Evolutionary conservation across 2,797 vertebrate species (phyloP), one percentile per base, ranked within the genome.

Genomic region (Rhinoraja longicauda): DNA sequence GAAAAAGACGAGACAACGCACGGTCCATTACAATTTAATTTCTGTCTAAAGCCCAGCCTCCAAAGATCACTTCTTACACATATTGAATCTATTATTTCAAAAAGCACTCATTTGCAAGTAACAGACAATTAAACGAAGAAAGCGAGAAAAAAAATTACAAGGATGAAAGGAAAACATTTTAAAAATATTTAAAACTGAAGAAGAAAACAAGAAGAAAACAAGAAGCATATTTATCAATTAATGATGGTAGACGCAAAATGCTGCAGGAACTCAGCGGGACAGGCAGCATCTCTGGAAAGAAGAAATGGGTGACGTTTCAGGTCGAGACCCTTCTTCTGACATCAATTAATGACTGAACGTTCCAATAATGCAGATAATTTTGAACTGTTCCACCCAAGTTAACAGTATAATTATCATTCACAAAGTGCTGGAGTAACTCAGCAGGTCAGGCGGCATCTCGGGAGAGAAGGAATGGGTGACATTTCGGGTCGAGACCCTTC

Each of bases 311-410:
- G 45, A 53, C 4, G 45, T 53, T 53, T 53, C 4, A 45, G 45
- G 4, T 53, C 45, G 45, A 53, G 45, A 53, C 2, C 45, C 4
- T 53, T 53, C 45, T 53, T 53, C 45, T 5, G 4, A 53, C 4
- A 86, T 32, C n/a, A 86, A 86, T 70, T 70, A 86, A 86, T 62
- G 57, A 86, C 57, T 13, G 53, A 32, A 86, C 82, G 62, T 62
- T 86, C 26, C 7, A 62, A 86, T 86, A 86, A 86, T 64, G 6
- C 82, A 64, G 0, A 29, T 32, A 86, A 19, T n/a, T 19, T 86
- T 17, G 13, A 9, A 64, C 64, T 64, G n/a, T 15, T 86, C 29
- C 26, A n/a, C n/a, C 17, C 57, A 32, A 4, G 82, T 13, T 64
- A 59, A 62, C 59, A 64, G 5, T 15, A 86, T 1, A 32, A 88